Evolutionary conservation across 2,797 vertebrate genomes (phyloP).

Genomic region (Propithecus deckenii): DNA sequence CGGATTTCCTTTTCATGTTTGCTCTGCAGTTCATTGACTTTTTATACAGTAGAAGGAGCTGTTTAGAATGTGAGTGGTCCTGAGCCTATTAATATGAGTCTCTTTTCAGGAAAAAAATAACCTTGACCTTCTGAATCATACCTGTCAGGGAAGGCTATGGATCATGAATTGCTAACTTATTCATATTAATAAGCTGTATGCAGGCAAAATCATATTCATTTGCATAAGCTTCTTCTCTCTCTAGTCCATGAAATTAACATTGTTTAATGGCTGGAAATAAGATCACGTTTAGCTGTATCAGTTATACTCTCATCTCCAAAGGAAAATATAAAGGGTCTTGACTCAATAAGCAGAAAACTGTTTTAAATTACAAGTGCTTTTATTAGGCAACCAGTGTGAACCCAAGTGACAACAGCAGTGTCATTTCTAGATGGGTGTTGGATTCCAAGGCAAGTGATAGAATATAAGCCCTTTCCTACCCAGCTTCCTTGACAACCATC

Average conservation of each 20-base stretch:
- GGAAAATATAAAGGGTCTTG: constrained; percentile 52
- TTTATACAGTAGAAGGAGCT: background rate
- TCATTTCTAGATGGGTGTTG: background rate
- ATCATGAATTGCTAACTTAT: constrained; percentile 51
- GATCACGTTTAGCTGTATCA: constrained; percentile 58
- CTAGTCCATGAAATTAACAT: constrained; percentile 76
- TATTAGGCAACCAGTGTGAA: background rate
- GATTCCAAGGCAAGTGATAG: background rate
- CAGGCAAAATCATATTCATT: constrained; percentile 62
- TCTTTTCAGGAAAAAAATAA: constrained; percentile 48
- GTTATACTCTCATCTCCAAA: constrained; percentile 44
- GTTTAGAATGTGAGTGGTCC: constrained; percentile 10
- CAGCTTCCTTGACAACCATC: background rate
- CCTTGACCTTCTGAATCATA: constrained; percentile 59
- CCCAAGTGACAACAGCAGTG: background rate
- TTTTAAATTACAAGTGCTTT: constrained; percentile 53
- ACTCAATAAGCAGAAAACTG: constrained; percentile 64
- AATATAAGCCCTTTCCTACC: background rate
- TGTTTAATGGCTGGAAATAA: constrained; percentile 73
- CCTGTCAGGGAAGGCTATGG: constrained; percentile 13
- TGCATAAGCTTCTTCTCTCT: constrained; percentile 69
- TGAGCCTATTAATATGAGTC: constrained; percentile 28
- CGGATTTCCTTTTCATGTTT: constrained; percentile 10
- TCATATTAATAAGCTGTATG: constrained; percentile 62
- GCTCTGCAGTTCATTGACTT: constrained; percentile 3